Conservation (phyloP, 2,113 vertebrate species). For the Marmota monax region DNA sequence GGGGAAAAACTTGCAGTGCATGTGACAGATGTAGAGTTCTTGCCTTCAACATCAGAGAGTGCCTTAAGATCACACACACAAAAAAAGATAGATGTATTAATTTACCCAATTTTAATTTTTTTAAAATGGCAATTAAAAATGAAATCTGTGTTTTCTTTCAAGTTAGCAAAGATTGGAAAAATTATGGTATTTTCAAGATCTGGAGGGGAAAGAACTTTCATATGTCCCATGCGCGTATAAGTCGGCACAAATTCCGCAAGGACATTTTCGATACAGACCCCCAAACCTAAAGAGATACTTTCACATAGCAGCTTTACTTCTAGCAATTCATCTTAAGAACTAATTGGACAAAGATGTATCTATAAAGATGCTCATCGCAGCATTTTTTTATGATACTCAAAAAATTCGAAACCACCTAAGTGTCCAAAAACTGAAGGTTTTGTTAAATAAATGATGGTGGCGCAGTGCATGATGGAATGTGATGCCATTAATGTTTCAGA, state of each 20-base stretch:
- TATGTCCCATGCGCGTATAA: neutral
- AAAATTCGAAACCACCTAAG: neutral
- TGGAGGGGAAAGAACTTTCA: neutral
- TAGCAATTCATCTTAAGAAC: slow-evolving; percentile 62
- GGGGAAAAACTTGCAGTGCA: neutral
- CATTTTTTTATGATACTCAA: slow-evolving; percentile 54
- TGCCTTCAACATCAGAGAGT: neutral
- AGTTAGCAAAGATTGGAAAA: slow-evolving; percentile 1
- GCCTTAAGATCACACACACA: neutral
- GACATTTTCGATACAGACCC: slow-evolving; percentile 15
- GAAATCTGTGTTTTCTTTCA: slow-evolving; percentile 30
- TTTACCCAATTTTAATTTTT: neutral
- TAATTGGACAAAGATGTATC: slow-evolving; percentile 56
- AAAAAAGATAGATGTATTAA: neutral
- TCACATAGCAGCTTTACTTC: slow-evolving; percentile 9
- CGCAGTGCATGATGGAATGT: neutral
- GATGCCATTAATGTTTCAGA: neutral
- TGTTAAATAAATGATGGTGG: slow-evolving; percentile 58
- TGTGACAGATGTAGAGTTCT: neutral
- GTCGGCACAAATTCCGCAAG: slow-evolving; percentile 14
- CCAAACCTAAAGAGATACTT: neutral
- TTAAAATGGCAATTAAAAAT: slow-evolving; percentile 45
- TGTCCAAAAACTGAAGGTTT: slow-evolving; percentile 46
- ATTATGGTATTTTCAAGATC: slow-evolving; percentile 37
- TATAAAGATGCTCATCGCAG: neutral